phyloP scores from a whole-genome alignment of 37 sponge, comb jelly and placozoan genomes.

The Chondrilla cf. caribensis region DNA sequence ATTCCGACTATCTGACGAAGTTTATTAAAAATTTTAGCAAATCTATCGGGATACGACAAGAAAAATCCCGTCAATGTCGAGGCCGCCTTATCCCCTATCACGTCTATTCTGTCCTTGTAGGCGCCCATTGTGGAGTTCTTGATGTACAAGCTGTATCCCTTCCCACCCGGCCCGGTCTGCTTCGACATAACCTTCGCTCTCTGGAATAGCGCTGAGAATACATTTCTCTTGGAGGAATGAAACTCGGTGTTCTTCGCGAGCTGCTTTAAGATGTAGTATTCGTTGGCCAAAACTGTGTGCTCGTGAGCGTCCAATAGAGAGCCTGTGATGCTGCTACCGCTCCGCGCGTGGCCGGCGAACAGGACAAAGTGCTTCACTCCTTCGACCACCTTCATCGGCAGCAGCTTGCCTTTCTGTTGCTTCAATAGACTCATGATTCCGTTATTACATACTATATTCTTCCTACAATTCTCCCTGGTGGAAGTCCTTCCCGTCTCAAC shows the following conservation, averaged over 20 bases:
- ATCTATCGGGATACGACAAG: too few species aligned
- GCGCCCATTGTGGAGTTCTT: background rate
- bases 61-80: too few species aligned
- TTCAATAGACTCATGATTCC: too few species aligned
- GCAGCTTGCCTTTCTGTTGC: too few species aligned
- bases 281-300: background rate
- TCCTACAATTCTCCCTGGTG: too few species aligned
- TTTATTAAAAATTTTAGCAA: too few species aligned
- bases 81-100: slow-evolving; percentile 22
- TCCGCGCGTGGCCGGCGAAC: slow-evolving; percentile 30
- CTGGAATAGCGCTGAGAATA: too few species aligned
- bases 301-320: background rate
- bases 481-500: too few species aligned
- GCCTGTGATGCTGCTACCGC: slow-evolving; percentile 24
- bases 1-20: too few species aligned
- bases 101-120: background rate
- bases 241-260: background rate
- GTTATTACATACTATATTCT: too few species aligned
- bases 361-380: slow-evolving; percentile 24
- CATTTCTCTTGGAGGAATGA: background rate
- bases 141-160: background rate
- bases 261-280: background rate
- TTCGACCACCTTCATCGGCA: too few species aligned
- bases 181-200: too few species aligned
- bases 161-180: background rate